Evolutionary conservation across 2,888 invertebrate species (phyloP), one percentile per base, ranked within the genome.

Genomic region (Andrena flavipes): DNA sequence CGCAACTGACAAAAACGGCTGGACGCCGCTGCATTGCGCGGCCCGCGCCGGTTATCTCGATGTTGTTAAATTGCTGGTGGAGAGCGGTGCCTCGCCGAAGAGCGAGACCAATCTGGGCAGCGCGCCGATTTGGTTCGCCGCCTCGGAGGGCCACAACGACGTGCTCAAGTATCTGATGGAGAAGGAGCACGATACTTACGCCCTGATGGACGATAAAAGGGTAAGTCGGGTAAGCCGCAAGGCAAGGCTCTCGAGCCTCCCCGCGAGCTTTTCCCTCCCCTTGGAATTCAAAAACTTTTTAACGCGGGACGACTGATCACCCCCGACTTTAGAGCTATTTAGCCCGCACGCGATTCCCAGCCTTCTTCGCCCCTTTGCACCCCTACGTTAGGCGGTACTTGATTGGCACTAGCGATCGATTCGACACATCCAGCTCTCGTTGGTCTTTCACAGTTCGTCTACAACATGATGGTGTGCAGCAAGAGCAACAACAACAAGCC

Each of bases 61-160:
- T 82, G 99, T 99, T 16, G 99, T 99, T 0, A 98, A 98, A 93
- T 95, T 99, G 68, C 95, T 99, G 77, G 97, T 98, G 62, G 99
- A 99, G 94, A 98, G 98, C 83, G 99, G 99, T 51, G 99, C 99
- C 3, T 98, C 98, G 0, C 98, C 99, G 0, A 98, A 98, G 94
- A 97, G 97, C 82, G 98, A 98, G 95, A 99, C 99, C 0, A 99
- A 98, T 94, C 97, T 99, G 86, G 99, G 99, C 68, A 98, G 99
- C 92, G 98, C 98, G 13, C 98, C 99, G 1, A 97, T 99, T 88
- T 99, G 99, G 97, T 99, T 99, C 92, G 99, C 99, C 16, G 99
- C 99, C 33, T 98, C 99, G 20, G 98, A 99, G 94, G 99, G 98
- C 81, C 99, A 99, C 94, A 98, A 98, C 90, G 98, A 98, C 90